Base-by-base conservation (phyloP, 37 sponge, comb jelly and placozoan species). In the Chondrilla cf. caribensis region DNA sequence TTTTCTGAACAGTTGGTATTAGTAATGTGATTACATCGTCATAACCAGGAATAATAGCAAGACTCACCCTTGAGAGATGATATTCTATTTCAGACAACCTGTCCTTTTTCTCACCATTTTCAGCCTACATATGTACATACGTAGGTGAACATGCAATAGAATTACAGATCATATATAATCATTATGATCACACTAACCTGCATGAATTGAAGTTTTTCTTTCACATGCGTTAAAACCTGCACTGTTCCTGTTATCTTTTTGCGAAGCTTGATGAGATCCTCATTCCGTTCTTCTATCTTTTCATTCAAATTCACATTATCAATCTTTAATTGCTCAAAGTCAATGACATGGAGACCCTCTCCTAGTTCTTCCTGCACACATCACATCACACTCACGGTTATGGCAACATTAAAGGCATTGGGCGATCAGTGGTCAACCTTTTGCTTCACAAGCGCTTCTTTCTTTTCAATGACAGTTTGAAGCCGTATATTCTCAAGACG, bases 311-410 rank as follows among this genome's bases (percentile, higher is more conserved):
- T 96, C 70, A 90, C 88, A 83, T 98, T 96, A 77, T 95, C 95
- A 42, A 98, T 98, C 82, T 95, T 95, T 24, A 98, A 87, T 88
- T 98, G 99, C 83, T 98, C 99, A 86, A 98, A 98, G 79, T 98
- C 99, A 15, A 98, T 96, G 89, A 96, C 87, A 80, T 98, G 96
- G 5, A 98, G 89, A 0, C 99, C 99, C 37, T 93, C 99, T 18
- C 96, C 96, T 28, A 98, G 83, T 65, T 96, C 91, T 55, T 98
- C 99, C 88, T 93, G 58, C 9, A 85, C 15, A 24, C 15, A 17
- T n/a, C 47, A 82, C 21, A 70, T 9, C 44, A 64, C 51, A 47
- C 11, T 14, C 6, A 11, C 6, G 51, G 11, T 47, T 47, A 47
- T 11, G 51, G 51, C 11, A 47, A 47, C 11, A 14, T 47, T 47